A percentile compares a stretch with the other conserved stretches of the same genome.
Evolutionary conservation across 2,888 invertebrate species (phyloP).

Genomic region (Drosophila yooni): DNA sequence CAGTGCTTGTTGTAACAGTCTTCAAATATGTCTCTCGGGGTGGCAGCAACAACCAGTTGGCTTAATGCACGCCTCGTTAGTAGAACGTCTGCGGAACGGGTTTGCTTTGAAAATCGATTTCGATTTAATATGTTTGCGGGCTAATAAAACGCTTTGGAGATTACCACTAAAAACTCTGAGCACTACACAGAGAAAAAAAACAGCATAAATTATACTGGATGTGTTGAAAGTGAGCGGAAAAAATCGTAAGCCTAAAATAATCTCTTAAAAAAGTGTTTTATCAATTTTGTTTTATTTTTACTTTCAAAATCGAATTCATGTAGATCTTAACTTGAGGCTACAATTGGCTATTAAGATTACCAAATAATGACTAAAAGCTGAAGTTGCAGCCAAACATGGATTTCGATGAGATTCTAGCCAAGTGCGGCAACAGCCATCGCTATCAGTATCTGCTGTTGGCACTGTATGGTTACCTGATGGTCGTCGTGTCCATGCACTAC

Average conservation of each 20-base stretch:
- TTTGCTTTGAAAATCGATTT: slow-evolving; percentile 38
- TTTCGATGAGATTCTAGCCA: slow-evolving; percentile 86
- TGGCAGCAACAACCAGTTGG: slow-evolving; percentile 56
- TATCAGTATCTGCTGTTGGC: slow-evolving; percentile 86
- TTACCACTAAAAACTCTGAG: slow-evolving; percentile 9
- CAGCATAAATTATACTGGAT: background rate
- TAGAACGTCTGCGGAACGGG: slow-evolving; percentile 60
- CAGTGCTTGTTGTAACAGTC: slow-evolving; percentile 9
- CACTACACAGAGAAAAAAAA: background rate
- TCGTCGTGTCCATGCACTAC: slow-evolving; percentile 86
- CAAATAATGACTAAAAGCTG: background rate
- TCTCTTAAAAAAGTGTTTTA: background rate
- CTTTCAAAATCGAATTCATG: background rate
- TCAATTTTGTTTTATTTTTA: background rate
- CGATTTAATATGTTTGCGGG: slow-evolving; percentile 5
- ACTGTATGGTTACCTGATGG: slow-evolving; percentile 86
- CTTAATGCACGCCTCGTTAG: slow-evolving; percentile 36
- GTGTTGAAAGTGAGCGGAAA: background rate
- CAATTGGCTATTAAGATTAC: background rate
- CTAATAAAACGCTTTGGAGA: slow-evolving; percentile 26
- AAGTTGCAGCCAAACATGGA: slow-evolving; percentile 68
- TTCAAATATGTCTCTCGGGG: slow-evolving; percentile 9
- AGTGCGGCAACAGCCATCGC: slow-evolving; percentile 86
- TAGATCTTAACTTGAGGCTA: background rate
- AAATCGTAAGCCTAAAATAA: background rate